A percentile compares a stretch with the other conserved stretches of the same genome.
Evolutionary conservation across 2,113 vertebrate species (phyloP).

Genomic region (Alosa alosa): DNA sequence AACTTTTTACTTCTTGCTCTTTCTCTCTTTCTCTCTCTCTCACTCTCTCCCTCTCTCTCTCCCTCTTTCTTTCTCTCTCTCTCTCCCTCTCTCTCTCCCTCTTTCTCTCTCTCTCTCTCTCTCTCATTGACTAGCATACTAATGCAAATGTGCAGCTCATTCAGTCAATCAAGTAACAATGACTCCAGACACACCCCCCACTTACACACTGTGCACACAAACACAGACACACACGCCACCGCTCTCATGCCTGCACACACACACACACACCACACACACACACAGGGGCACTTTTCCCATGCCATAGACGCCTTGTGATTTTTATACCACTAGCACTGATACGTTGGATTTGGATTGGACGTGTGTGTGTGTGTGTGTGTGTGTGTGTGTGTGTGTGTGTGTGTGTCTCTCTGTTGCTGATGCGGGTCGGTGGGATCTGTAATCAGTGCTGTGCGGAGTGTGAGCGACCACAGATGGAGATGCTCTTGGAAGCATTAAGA

Average conservation of each 20-base stretch:
- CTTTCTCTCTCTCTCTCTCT: background rate
- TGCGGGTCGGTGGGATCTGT: background rate
- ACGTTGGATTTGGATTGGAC: too few relatives aligned
- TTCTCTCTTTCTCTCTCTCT: background rate
- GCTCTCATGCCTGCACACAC: background rate
- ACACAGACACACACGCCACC: slow-evolving; percentile 3
- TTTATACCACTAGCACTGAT: background rate
- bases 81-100: background rate
- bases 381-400: background rate
- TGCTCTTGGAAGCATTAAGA: background rate
- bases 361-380: background rate
- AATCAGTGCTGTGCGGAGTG: background rate
- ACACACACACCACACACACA: background rate
- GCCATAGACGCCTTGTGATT: background rate
- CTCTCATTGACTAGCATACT: slow-evolving; percentile 28
- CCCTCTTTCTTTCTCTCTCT: background rate
- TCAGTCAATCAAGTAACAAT: slow-evolving; percentile 51
- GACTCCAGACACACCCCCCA: slow-evolving; percentile 16
- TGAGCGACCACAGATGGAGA: too few relatives aligned
- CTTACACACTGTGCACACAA: background rate
- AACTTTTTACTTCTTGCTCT: background rate
- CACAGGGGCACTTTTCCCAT: background rate
- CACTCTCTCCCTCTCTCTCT: background rate
- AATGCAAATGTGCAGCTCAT: slow-evolving; percentile 52
- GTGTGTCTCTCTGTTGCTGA: background rate